Conservation (phyloP, 2,113 vertebrate genomes). For the Petroica traversi region DNA sequence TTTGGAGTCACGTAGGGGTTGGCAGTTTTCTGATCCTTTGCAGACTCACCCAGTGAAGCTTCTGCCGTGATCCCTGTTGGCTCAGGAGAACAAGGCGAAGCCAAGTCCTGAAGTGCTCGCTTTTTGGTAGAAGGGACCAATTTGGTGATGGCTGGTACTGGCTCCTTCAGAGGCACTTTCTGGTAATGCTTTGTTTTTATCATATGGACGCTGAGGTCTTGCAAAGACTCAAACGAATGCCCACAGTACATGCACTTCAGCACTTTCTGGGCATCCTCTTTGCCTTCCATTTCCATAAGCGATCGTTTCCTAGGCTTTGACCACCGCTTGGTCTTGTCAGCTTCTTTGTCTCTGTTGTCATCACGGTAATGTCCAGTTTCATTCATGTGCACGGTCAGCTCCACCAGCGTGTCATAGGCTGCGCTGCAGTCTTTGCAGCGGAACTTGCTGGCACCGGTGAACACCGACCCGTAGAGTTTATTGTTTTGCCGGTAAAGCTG, state of each 20-base stretch:
- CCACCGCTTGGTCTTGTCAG: slow-evolving; percentile 93
- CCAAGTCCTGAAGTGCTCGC: slow-evolving; percentile 90
- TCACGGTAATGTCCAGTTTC: slow-evolving; percentile 98
- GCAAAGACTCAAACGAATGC: slow-evolving; percentile 96
- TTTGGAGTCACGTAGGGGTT: slow-evolving; percentile 98
- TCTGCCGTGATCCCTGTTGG: slow-evolving; percentile 81
- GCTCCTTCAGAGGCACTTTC: slow-evolving; percentile 99
- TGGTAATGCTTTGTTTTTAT: slow-evolving; percentile 99
- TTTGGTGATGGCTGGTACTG: slow-evolving; percentile 93
- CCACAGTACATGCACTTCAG: slow-evolving; percentile 99
- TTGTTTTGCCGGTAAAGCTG: slow-evolving; percentile 98
- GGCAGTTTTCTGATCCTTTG: slow-evolving; percentile 90
- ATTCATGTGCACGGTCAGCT: slow-evolving; percentile 98
- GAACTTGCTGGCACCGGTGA: slow-evolving; percentile 98
- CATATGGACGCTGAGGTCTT: slow-evolving; percentile 99
- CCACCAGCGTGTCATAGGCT: slow-evolving; percentile 96
- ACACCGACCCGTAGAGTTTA: slow-evolving; percentile 96
- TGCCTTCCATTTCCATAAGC: slow-evolving; percentile 99
- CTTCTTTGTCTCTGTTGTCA: slow-evolving; percentile 93
- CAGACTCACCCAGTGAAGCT: slow-evolving; percentile 78
- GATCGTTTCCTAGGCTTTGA: slow-evolving; percentile 97
- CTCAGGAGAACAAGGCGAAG: slow-evolving; percentile 91
- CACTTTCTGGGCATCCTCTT: slow-evolving; percentile 98
- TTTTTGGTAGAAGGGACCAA: slow-evolving; percentile 96
- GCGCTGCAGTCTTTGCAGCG: slow-evolving; percentile 98